Conservation (phyloP, 2,888 invertebrate genomes). For the Drosophila atripex region DNA sequence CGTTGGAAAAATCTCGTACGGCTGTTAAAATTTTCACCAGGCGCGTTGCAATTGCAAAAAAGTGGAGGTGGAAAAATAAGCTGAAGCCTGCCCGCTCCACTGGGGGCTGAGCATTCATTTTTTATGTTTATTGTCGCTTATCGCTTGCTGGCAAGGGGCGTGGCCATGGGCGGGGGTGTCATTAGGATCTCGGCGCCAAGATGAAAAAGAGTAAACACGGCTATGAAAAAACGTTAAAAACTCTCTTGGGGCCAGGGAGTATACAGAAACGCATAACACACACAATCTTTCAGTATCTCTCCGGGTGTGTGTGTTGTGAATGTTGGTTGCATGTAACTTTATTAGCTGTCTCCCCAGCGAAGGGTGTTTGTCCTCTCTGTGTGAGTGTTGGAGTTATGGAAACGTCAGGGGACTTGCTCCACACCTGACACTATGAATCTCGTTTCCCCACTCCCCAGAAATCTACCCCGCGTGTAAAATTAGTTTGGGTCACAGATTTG, state of each 20-base stretch:
- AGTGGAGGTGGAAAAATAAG: background rate
- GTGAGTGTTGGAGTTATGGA: conserved; percentile 73
- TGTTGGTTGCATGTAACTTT: conserved; percentile 59
- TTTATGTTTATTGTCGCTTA: conserved; percentile 79
- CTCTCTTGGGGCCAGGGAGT: conserved; percentile 69
- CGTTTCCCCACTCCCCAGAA: background rate
- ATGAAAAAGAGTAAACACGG: conserved; percentile 77
- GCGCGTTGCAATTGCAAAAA: conserved; percentile 13
- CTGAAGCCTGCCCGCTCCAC: background rate
- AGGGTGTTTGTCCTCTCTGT: conserved; percentile 19
- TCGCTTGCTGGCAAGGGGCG: conserved; percentile 39
- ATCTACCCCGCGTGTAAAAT: conserved; percentile 53
- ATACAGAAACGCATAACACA: conserved; percentile 66
- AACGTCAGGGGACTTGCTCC: conserved; percentile 56
- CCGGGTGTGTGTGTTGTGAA: conserved; percentile 20
- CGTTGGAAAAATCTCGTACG: conserved; percentile 58
- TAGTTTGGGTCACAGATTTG: conserved; percentile 51
- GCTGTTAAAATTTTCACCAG: conserved; percentile 60
- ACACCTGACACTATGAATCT: conserved; percentile 1
- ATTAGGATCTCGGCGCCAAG: conserved; percentile 70
- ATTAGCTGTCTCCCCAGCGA: conserved; percentile 59
- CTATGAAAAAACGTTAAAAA: conserved; percentile 78
- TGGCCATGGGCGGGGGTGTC: conserved; percentile 44
- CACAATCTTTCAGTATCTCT: conserved; percentile 57
- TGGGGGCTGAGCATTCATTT: conserved; percentile 61